phyloP scores from a whole-genome alignment of 2,797 vertebrate species.

The Danio jaintianensis region DNA sequence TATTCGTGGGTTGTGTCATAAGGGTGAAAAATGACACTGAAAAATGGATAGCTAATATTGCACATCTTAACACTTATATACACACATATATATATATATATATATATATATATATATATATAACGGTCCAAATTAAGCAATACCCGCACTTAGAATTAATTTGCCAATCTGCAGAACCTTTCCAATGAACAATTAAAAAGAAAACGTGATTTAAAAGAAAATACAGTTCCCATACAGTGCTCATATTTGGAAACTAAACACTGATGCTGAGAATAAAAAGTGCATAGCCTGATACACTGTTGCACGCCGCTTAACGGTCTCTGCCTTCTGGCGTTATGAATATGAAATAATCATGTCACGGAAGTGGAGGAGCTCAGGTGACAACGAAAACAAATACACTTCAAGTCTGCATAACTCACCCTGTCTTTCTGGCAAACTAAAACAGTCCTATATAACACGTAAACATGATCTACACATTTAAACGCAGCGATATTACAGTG shows the following conservation, averaged over 20 bases:
- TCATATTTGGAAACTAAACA: background rate
- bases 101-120: no score
- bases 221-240: background rate
- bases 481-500: background rate
- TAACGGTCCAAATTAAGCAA: background rate
- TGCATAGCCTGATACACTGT: background rate
- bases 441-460: background rate
- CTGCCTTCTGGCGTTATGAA: slow-evolving; percentile 26
- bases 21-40: background rate
- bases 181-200: background rate
- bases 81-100: no score
- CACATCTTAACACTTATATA: no score
- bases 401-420: slow-evolving; percentile 22
- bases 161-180: background rate
- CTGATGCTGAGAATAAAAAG: background rate
- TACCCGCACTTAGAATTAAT: background rate
- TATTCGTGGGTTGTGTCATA: background rate
- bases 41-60: background rate
- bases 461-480: background rate
- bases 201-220: background rate
- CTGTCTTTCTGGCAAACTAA: background rate
- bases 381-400: slow-evolving; percentile 7
- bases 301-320: background rate
- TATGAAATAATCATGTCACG: slow-evolving; percentile 25
- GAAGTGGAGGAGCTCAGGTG: slow-evolving; percentile 45